Evolutionary conservation across 2,113 vertebrate species (phyloP).

Genomic region (Pampusana beccarii): DNA sequence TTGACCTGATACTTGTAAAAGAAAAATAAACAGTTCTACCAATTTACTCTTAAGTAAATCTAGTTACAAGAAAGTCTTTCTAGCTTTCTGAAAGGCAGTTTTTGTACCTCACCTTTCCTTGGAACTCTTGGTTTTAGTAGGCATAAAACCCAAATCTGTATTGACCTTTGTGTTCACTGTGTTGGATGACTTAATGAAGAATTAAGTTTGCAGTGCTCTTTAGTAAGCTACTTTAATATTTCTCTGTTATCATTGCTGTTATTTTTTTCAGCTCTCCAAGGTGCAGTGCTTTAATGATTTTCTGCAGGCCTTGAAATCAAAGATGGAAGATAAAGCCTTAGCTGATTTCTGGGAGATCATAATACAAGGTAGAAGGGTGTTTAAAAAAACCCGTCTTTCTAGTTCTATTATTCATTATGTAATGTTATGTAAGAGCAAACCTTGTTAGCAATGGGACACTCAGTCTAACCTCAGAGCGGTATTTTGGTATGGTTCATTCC

Average conservation of each 20-base stretch:
- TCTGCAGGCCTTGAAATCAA: constrained; percentile 85
- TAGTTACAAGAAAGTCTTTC: not conserved
- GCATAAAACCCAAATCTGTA: not conserved
- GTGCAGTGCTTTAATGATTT: constrained; percentile 87
- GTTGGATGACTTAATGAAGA: not conserved
- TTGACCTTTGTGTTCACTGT: not conserved
- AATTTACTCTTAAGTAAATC: not conserved
- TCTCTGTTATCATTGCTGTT: not conserved
- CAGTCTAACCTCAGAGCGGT: not conserved
- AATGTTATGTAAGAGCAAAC: not conserved
- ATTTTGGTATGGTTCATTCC: not conserved
- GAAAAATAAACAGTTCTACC: not conserved
- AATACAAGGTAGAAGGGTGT: constrained; percentile 80
- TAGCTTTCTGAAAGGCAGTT: not conserved
- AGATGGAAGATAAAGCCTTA: constrained; percentile 80
- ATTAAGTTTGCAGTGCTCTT: not conserved
- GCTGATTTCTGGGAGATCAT: constrained; percentile 94
- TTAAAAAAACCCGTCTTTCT: not conserved
- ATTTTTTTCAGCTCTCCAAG: constrained; percentile 71
- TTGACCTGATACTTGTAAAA: not conserved
- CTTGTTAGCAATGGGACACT: not conserved
- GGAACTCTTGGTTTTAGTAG: not conserved
- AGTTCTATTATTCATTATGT: not conserved
- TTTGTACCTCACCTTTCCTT: not conserved
- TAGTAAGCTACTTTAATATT: not conserved